These are phyloP conservation scores for Malacoctenus gilli DNA, from an alignment of 2,797 vertebrate genomes.

Conservation along the genomic window DNA sequence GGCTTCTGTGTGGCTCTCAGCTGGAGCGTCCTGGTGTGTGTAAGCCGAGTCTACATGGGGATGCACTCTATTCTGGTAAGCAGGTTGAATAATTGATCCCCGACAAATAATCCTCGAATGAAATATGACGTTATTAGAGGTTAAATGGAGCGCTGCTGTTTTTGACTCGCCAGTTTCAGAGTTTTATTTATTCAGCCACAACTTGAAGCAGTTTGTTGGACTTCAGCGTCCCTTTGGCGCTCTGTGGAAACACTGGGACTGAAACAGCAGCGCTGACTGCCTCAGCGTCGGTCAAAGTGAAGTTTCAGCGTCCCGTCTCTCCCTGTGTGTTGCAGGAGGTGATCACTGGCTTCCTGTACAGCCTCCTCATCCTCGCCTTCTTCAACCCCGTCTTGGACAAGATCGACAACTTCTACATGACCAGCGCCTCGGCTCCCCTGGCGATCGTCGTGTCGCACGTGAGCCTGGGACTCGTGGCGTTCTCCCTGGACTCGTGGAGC, in stretches of 20 bases:
- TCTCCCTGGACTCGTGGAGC: conserved; percentile 97
- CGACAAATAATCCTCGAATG: too few species aligned
- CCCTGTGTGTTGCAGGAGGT: conserved; percentile 91
- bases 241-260: too few species aligned
- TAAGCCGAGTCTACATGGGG: conserved; percentile 98
- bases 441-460: conserved; percentile 89
- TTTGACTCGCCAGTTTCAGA: too few species aligned
- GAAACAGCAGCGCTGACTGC: too few species aligned
- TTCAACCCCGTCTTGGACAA: conserved; percentile 88
- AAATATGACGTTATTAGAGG: neutral
- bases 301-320: too few species aligned
- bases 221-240: too few species aligned
- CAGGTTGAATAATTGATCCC: conserved; percentile 15
- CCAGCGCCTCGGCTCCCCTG: conserved; percentile 84
- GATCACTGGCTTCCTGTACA: conserved; percentile 93
- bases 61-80: conserved; percentile 98
- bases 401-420: conserved; percentile 95
- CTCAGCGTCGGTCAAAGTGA: too few species aligned
- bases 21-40: conserved; percentile 95
- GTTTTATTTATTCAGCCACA: too few species aligned
- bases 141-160: neutral
- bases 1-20: conserved; percentile 87
- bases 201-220: too few species aligned
- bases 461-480: conserved; percentile 91
- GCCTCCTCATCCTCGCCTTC: conserved; percentile 87